Base-by-base conservation (phyloP, 2,888 invertebrate genomes). In the Sarcophaga variegata region DNA sequence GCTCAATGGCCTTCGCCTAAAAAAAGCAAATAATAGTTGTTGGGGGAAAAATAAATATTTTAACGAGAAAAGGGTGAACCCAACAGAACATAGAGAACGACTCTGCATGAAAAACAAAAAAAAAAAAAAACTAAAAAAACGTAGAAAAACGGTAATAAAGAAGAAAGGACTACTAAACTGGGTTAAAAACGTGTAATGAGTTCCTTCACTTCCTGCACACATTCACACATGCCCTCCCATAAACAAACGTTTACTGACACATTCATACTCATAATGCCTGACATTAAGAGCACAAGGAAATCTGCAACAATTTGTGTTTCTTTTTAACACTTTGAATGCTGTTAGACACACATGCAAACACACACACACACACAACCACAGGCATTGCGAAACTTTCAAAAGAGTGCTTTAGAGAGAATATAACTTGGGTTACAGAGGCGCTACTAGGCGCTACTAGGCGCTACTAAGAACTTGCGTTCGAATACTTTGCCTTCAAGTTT, bases 1-100 rank as follows among this genome's bases (percentile, higher is more conserved):
- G 54, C 84, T 87, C 76, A 84, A 79, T 87, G 87, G 87, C 87
- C 87, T 87, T 87, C 84, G 87, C 84, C 87, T 84, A 87, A 79
- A 87, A 25, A 87, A 87, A 87, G 59, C 76, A 87, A 87, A 87
- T 82, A 87, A 84, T 70, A 79, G 81, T 82, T 84, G 37, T 37
- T 37, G 37, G 37, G 8, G 78, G 69, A 85, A 81, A 85, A 47
- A 59, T 64, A 86, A 84, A 78, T 25, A 78, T 25, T 59, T 64
- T 64, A 81, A 81, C 77, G 66, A 70, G 22, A 79, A 47, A 27
- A 54, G n/a, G 54, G 12, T 54, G 14, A 79, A 69, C 72, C 20
- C 25, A 70, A 27, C 69, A 76, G 71, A 64, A 49, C 60, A 62
- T 66, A 64, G 6, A 75, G 47, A 67, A 82, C 67, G 60, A 64